Percentiles rank a stretch among this genome's conserved stretches.
phyloP scores from a whole-genome alignment of 2,113 vertebrate species.

The Nothocercus nigrocapillus region DNA sequence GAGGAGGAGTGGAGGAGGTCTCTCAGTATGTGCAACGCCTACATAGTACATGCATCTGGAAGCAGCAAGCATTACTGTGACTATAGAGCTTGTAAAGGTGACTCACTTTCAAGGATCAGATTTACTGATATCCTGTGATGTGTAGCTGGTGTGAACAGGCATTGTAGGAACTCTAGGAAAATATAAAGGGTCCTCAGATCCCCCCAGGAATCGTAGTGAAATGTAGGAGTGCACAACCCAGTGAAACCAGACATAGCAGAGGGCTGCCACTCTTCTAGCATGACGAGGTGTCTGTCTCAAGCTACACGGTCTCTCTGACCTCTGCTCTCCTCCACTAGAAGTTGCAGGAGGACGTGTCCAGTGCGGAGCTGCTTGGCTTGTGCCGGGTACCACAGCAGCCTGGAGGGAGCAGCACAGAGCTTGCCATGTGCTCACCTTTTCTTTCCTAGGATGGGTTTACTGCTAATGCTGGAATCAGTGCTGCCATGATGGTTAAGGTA shows the following conservation, averaged over 20 bases:
- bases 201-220: not conserved
- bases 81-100: not conserved
- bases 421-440: fast-evolving
- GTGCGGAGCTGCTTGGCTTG: not conserved
- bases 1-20: not conserved
- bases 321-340: not conserved
- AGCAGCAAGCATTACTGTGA: not conserved
- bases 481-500: not conserved
- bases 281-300: not conserved
- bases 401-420: not conserved
- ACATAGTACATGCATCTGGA: not conserved
- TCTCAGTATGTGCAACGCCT: not conserved
- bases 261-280: not conserved
- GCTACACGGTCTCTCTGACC: not conserved
- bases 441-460: not conserved
- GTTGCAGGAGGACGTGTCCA: not conserved
- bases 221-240: not conserved
- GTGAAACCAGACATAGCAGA: not conserved
- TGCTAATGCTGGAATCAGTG: not conserved
- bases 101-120: not conserved
- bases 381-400: not conserved
- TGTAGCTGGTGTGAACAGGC: not conserved
- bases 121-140: not conserved
- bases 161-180: not conserved
- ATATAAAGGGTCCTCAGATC: not conserved